Conservation (phyloP, 2,888 invertebrate genomes). For the Drosophila neonasuta region DNA sequence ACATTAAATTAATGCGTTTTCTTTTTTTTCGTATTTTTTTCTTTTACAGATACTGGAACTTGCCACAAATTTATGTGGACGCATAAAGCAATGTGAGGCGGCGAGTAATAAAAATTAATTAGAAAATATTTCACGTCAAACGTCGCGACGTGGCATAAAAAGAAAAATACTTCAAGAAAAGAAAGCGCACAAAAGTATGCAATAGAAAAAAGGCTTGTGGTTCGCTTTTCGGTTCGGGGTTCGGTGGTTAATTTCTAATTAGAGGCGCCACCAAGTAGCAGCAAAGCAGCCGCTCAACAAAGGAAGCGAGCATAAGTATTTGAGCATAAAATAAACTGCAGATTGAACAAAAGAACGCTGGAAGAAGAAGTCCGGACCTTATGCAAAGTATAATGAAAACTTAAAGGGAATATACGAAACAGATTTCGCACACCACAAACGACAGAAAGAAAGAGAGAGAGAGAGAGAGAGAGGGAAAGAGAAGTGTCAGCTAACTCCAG, state of each 20-base stretch:
- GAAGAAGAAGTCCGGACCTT: conserved; percentile 7
- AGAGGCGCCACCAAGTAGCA: conserved; percentile 17
- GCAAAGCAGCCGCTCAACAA: conserved; percentile 11
- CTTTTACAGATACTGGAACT: conserved; percentile 20
- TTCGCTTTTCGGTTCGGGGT: conserved; percentile 20
- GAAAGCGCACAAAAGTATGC: conserved; percentile 42
- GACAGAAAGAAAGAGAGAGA: neutral
- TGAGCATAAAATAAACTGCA: conserved; percentile 40
- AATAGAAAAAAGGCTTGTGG: conserved; percentile 38
- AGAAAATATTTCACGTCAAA: conserved; percentile 56
- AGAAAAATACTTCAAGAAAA: conserved; percentile 40
- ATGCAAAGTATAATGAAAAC: conserved; percentile 55
- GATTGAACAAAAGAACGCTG: conserved; percentile 45
- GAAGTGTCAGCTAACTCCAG: neutral
- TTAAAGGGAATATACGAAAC: conserved; percentile 35
- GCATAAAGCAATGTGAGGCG: conserved; percentile 27
- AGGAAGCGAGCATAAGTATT: conserved; percentile 27
- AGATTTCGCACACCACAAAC: conserved; percentile 20
- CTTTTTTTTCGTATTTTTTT: neutral
- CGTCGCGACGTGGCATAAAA: conserved; percentile 13
- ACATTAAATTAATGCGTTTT: conserved; percentile 1
- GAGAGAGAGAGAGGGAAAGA: neutral
- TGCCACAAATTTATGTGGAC: conserved; percentile 22
- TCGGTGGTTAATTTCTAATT: conserved; percentile 56
- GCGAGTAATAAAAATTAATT: conserved; percentile 59